Base-by-base conservation (phyloP, 2,888 invertebrate species). In the Acrobasis consociella region DNA sequence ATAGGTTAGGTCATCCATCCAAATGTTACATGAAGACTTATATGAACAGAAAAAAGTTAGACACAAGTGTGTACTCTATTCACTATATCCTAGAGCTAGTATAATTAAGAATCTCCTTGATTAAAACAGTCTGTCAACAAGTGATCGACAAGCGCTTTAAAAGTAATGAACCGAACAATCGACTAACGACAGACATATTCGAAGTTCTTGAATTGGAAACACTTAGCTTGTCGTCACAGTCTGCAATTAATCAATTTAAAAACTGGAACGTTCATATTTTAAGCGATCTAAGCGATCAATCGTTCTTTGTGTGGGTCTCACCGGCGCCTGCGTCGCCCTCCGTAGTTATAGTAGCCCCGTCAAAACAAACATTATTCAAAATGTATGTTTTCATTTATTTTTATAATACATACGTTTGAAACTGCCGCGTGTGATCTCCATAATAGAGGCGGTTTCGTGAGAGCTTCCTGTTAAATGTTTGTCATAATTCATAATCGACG, bases 351-450 rank as follows among this genome's bases (percentile, higher is more conserved):
- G 82, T 81, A 78, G 82, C 80, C 73, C 75, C 78, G 87, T 85
- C 88, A 88, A 86, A 92, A 90, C 86, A 92, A 91, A 89, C 87
- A 87, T 87, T 80, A 87, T 85, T 86, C 85, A 85, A 83, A 87
- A 86, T 77, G 76, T 72, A 78, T 86, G 84, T 88, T 86, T 88
- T 81, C 82, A 88, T 89, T 89, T 87, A 86, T 87, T 89, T 88
- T 86, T 83, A 78, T 87, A 85, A 86, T 82, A 82, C 87, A 80
- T 85, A 85, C 83, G 81, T 76, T 76, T 78, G 76, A 79, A 72
- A 74, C 75, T 76, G 70, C 82, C 77, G 85, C 82, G 81, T 89
- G 85, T 85, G 86, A 86, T 83, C 79, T 78, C 74, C 67, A 71
- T 74, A 70, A 72, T 69, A 70, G 71, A 72, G 73, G 70, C 76